A percentile compares a stretch with the other conserved stretches of the same genome.
These are phyloP conservation scores for Rhinella marina DNA, from an alignment of 2,797 vertebrate genomes.

Conservation along the genomic window DNA sequence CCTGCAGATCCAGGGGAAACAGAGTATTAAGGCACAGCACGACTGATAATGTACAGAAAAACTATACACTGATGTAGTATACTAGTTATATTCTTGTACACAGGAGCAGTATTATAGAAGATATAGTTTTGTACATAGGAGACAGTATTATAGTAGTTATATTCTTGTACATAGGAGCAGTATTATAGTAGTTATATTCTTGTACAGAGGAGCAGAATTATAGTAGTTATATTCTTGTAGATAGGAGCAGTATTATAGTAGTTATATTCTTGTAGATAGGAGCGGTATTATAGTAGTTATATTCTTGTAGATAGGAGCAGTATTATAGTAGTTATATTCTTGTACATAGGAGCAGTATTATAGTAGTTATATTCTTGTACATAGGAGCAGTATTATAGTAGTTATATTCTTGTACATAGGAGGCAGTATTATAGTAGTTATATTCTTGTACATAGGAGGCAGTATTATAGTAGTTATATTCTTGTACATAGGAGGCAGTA, in stretches of 20 bases:
- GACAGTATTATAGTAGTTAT: constrained; percentile 16
- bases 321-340: neutral
- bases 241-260: constrained; percentile 4
- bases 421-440: neutral
- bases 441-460: neutral
- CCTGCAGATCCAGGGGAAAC: no score
- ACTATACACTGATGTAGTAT: neutral
- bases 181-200: constrained; percentile 8
- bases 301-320: no score
- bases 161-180: neutral
- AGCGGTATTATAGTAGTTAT: no score
- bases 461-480: constrained; percentile 20
- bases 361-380: constrained; percentile 8
- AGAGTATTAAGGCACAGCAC: no score
- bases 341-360: constrained; percentile 11
- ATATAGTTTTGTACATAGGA: neutral
- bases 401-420: constrained; percentile 6
- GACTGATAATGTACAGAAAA: no score
- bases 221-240: constrained; percentile 11
- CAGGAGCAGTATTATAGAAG: constrained; percentile 4
- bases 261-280: constrained; percentile 1
- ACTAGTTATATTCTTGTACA: constrained; percentile 4
- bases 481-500: neutral
- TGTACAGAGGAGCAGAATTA: neutral
- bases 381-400: constrained; percentile 11